These are phyloP conservation scores for Phycodurus eques DNA, from an alignment of 2,113 vertebrate genomes.

Conservation along the genomic window DNA sequence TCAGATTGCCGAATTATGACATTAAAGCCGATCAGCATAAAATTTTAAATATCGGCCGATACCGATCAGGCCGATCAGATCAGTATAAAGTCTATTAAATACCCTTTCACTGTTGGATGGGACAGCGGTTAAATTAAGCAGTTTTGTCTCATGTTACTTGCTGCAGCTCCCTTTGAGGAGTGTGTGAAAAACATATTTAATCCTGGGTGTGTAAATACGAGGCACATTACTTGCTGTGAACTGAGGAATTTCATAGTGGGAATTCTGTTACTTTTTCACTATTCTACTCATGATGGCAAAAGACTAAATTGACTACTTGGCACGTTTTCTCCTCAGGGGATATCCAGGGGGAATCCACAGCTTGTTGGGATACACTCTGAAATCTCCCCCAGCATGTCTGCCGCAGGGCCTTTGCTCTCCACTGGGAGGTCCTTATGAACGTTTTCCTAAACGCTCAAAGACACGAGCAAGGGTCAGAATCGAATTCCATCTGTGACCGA, in stretches of 20 bases:
- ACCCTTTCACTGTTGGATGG: slow-evolving; percentile 1
- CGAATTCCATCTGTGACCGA: not conserved
- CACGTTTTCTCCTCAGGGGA: not conserved
- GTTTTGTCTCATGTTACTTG: slow-evolving; percentile 22
- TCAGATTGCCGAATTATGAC: too few relatives aligned
- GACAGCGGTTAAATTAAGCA: slow-evolving; percentile 15
- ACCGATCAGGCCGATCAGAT: too few relatives aligned
- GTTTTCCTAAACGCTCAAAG: slow-evolving; percentile 2
- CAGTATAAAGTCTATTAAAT: slow-evolving; percentile 8
- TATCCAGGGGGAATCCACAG: slow-evolving; percentile 7
- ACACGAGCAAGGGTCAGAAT: slow-evolving; percentile 2
- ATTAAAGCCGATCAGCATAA: too few relatives aligned
- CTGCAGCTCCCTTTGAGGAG: slow-evolving; percentile 7
- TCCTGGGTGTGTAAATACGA: slow-evolving; percentile 18
- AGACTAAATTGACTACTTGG: slow-evolving; percentile 11
- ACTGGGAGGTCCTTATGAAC: slow-evolving; percentile 4
- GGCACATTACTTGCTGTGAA: slow-evolving; percentile 6
- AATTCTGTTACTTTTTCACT: slow-evolving; percentile 1
- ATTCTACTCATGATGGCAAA: slow-evolving; percentile 4
- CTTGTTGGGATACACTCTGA: slow-evolving; percentile 15
- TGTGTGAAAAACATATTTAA: slow-evolving; percentile 27
- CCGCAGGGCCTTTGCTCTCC: slow-evolving; percentile 4
- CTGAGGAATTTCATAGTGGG: not conserved
- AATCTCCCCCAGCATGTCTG: slow-evolving; percentile 34
- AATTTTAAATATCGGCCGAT: too few relatives aligned